A percentile compares a stretch with the other conserved stretches of the same genome.
These are phyloP conservation scores for Omphaloscelis lunosa DNA, from an alignment of 2,888 invertebrate genomes.

Conservation along the genomic window DNA sequence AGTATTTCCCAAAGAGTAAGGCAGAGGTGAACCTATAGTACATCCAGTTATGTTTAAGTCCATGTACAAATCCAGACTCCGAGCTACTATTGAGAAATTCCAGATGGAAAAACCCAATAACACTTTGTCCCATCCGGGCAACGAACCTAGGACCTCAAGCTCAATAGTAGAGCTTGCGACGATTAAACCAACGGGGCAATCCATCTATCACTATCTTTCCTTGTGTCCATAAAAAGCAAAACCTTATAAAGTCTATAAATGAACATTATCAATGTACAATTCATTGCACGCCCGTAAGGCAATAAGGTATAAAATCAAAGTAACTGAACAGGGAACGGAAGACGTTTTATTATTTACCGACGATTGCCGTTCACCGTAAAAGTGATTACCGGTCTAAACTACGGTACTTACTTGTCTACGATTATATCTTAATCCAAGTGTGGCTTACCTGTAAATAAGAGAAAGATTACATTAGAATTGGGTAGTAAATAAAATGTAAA, in stretches of 20 bases:
- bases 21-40: too few relatives aligned
- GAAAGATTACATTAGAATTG: conserved; percentile 24
- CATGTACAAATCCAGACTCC: too few relatives aligned
- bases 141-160: too few relatives aligned
- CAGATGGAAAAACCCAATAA: too few relatives aligned
- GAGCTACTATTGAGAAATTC: too few relatives aligned
- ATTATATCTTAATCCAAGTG: conserved; percentile 26
- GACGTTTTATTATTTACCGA: conserved; percentile 44
- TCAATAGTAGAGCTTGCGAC: too few relatives aligned
- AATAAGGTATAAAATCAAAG: conserved; percentile 56
- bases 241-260: conserved; percentile 14
- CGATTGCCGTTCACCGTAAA: conserved; percentile 26
- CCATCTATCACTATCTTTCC: too few relatives aligned
- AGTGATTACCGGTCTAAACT: conserved; percentile 27
- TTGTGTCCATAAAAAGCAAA: neutral
- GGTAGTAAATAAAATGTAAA: neutral
- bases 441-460: conserved; percentile 55
- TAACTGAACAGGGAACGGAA: conserved; percentile 48
- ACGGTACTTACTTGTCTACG: conserved; percentile 48
- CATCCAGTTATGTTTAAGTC: too few relatives aligned
- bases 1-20: too few relatives aligned
- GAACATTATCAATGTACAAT: conserved; percentile 27
- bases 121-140: too few relatives aligned
- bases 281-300: conserved; percentile 37
- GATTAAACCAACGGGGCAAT: too few relatives aligned